Evolutionary conservation across 1,140 invertebrate species (phyloP).

Genomic region (Dufourea novaeangliae): DNA sequence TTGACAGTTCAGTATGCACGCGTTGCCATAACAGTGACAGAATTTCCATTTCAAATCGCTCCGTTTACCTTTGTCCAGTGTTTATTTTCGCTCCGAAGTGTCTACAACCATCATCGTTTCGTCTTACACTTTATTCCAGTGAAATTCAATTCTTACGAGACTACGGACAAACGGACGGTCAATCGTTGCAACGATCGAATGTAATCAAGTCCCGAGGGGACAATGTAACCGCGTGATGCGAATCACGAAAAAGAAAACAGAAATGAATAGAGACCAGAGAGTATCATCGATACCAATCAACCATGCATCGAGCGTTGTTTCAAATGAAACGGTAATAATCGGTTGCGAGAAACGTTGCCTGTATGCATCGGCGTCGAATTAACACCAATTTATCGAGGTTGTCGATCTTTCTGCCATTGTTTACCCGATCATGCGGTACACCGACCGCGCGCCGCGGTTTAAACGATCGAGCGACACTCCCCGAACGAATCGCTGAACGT

Average conservation of each 20-base stretch:
- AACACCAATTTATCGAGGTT: slow-evolving; percentile 10
- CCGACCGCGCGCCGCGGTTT: neutral
- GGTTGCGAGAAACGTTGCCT: too few species aligned
- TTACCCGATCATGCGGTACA: neutral
- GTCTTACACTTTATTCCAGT: too few species aligned
- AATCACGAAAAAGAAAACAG: neutral
- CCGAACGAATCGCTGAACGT: too few species aligned
- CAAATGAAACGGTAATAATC: neutral
- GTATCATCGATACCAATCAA: neutral
- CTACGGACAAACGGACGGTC: too few species aligned
- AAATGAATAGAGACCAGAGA: neutral
- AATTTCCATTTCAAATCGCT: neutral
- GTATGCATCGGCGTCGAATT: slow-evolving; percentile 2
- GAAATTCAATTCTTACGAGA: too few species aligned
- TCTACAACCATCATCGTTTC: too few species aligned
- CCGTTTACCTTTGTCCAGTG: neutral
- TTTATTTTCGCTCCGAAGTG: too few species aligned
- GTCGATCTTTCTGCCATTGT: neutral
- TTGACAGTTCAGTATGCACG: neutral
- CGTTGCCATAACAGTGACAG: neutral
- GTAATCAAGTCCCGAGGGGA: neutral
- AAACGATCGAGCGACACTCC: neutral
- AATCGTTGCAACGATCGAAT: too few species aligned
- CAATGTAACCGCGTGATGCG: neutral
- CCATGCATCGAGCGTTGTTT: neutral